Evolutionary conservation across 1,140 invertebrate species (phyloP).

Genomic region (Sitodiplosis mosellana): DNA sequence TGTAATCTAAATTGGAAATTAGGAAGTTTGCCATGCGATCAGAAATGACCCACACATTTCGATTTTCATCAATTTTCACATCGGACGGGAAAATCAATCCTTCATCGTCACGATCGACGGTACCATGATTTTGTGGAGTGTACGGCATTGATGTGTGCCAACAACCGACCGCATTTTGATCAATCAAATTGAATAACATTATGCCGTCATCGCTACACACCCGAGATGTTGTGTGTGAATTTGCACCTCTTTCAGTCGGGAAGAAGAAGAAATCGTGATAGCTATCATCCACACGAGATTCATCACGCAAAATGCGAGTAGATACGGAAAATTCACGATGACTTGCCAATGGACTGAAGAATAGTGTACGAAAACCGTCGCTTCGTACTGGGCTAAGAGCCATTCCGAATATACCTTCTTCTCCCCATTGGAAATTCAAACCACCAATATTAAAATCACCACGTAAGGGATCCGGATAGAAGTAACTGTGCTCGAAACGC

Average conservation of each 20-base stretch:
- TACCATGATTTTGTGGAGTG: constrained; percentile 41
- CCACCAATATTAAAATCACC: constrained; percentile 62
- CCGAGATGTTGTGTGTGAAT: constrained; percentile 47
- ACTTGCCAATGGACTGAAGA: constrained; percentile 59
- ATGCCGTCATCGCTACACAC: constrained; percentile 53
- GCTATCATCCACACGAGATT: constrained; percentile 39
- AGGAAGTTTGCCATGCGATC: constrained; percentile 63
- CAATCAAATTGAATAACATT: constrained; percentile 56
- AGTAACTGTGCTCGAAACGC: constrained; percentile 54
- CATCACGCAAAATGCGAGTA: constrained; percentile 46
- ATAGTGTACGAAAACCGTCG: constrained; percentile 48
- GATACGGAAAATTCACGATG: constrained; percentile 58
- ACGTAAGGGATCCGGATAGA: constrained; percentile 55
- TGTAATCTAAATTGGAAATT: constrained; percentile 47
- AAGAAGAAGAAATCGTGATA: constrained; percentile 52
- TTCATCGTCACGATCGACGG: constrained; percentile 53
- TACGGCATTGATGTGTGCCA: constrained; percentile 52
- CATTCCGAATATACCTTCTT: constrained; percentile 66
- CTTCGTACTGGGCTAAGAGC: constrained; percentile 39
- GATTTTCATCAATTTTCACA: constrained; percentile 46
- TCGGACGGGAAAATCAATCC: constrained; percentile 59
- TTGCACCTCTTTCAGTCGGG: constrained; percentile 38
- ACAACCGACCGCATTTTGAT: constrained; percentile 61
- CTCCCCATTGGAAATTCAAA: constrained; percentile 63
- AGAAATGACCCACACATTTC: constrained; percentile 56